A percentile compares a stretch with the other conserved stretches of the same genome.
Conservation (phyloP, 2,888 invertebrate genomes). For the Acrobasis repandana region DNA sequence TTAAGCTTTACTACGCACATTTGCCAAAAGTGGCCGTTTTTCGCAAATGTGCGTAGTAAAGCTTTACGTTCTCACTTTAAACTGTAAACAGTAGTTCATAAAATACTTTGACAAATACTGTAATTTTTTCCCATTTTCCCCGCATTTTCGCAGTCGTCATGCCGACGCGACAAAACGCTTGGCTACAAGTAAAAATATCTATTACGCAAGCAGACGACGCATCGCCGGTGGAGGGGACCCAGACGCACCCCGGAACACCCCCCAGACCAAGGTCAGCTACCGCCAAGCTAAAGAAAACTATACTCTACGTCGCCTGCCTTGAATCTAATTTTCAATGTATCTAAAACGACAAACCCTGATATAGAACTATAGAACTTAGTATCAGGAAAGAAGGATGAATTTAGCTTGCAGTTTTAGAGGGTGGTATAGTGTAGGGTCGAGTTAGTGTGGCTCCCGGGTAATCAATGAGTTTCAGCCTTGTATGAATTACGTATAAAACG, state of each 20-base stretch:
- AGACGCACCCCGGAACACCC: conserved; percentile 62
- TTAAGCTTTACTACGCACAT: too few relatives aligned
- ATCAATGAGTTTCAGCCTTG: conserved; percentile 68
- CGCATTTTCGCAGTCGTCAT: conserved; percentile 44
- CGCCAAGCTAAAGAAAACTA: conserved; percentile 36
- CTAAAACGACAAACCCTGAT: conserved; percentile 14
- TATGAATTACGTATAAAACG: conserved; percentile 67
- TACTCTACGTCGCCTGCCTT: conserved; percentile 34
- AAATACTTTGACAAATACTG: conserved; percentile 10
- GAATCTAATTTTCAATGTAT: conserved; percentile 36
- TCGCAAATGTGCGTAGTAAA: too few relatives aligned
- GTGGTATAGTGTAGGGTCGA: conserved; percentile 36
- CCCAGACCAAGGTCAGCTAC: conserved; percentile 66
- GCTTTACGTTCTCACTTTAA: too few relatives aligned
- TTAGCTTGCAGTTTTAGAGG: conserved; percentile 32
- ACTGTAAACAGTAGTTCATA: too few relatives aligned
- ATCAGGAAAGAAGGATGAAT: background rate
- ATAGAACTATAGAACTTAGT: background rate
- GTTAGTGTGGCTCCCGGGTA: conserved; percentile 51
- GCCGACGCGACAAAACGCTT: conserved; percentile 47
- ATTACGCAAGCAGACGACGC: conserved; percentile 71
- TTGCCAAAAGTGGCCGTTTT: too few relatives aligned
- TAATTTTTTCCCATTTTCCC: conserved; percentile 23
- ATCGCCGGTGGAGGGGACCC: conserved; percentile 48
- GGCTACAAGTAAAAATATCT: conserved; percentile 65